Evolutionary conservation across 2,113 vertebrate genomes (phyloP).

Genomic region (Prietella phreatophila): DNA sequence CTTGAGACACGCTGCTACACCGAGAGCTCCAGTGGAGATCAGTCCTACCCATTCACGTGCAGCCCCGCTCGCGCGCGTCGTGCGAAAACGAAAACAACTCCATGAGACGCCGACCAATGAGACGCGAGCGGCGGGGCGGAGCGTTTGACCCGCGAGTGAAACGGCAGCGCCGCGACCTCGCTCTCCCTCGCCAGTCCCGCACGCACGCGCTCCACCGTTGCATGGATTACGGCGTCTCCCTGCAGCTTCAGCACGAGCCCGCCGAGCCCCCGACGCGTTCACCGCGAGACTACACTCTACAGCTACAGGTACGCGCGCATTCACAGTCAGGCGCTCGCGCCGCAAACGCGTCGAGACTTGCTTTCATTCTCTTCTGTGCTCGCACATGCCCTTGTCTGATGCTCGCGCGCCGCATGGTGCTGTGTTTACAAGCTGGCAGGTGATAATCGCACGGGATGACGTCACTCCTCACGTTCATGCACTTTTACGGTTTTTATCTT

Average conservation of each 20-base stretch:
- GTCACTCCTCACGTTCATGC: neutral
- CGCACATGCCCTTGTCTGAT: neutral
- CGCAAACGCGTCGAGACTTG: neutral
- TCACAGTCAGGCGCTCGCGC: neutral
- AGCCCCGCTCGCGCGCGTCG: constrained; percentile 4
- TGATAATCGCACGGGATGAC: neutral
- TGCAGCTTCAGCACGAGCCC: constrained; percentile 75
- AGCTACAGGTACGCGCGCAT: constrained; percentile 72
- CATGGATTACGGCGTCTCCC: constrained; percentile 76
- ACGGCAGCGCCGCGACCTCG: constrained; percentile 51
- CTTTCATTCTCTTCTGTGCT: neutral
- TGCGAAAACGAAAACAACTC: constrained; percentile 49
- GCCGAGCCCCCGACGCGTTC: constrained; percentile 69
- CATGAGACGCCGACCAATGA: constrained; percentile 65
- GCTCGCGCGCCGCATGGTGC: constrained; percentile 1
- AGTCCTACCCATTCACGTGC: neutral
- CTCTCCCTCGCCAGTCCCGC: constrained; percentile 46
- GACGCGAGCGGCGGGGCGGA: constrained; percentile 62
- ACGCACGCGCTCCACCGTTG: constrained; percentile 58
- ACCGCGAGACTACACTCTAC: constrained; percentile 68
- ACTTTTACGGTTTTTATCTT: neutral
- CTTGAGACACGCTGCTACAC: neutral
- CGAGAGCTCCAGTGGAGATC: neutral
- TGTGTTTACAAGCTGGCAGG: constrained; percentile 17
- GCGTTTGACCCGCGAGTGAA: constrained; percentile 61